These are phyloP conservation scores for Acanthosepion lycidas DNA, from an alignment of 2,888 invertebrate genomes.

Conservation along the genomic window DNA sequence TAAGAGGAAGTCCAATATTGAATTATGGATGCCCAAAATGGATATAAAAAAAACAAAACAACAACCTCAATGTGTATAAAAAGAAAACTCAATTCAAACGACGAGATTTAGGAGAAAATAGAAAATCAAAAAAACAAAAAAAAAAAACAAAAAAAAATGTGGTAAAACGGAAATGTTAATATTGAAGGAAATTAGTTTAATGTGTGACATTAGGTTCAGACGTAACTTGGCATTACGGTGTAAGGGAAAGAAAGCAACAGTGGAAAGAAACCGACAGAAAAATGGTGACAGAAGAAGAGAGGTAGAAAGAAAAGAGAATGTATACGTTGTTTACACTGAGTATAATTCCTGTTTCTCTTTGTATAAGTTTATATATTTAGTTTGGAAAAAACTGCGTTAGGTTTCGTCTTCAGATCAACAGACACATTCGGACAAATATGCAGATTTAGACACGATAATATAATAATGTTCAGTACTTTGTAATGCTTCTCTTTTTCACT, in stretches of 20 bases:
- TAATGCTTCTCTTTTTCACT: no score
- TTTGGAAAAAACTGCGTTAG: neutral
- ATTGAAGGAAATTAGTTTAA: slow-evolving; percentile 33
- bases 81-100: neutral
- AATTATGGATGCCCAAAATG: neutral
- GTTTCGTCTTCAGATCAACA: slow-evolving; percentile 47
- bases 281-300: no score
- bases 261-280: neutral
- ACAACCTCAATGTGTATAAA: neutral
- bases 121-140: neutral
- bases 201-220: slow-evolving; percentile 17
- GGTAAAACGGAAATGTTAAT: neutral
- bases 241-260: neutral
- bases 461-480: no score
- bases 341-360: no score
- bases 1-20: neutral
- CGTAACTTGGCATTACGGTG: neutral
- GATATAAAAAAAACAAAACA: neutral
- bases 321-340: neutral
- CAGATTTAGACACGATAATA: no score
- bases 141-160: no score
- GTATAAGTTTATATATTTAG: neutral
- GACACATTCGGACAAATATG: neutral
- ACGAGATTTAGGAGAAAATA: neutral
- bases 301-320: neutral